Evolutionary conservation across 2,888 invertebrate genomes (phyloP).

Genomic region (Odontomyia ornata): DNA sequence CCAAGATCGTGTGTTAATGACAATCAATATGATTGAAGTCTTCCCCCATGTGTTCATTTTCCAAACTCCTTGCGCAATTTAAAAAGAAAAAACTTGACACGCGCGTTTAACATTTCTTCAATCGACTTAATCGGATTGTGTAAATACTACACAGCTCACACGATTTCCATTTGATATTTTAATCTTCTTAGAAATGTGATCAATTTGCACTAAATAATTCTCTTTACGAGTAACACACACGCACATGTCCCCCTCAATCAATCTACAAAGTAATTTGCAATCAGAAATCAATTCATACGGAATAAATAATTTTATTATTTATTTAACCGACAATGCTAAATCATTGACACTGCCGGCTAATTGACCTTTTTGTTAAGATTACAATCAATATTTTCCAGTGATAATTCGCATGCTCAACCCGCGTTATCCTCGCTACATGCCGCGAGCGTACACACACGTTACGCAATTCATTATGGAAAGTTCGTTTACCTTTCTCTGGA

Average conservation of each 20-base stretch:
- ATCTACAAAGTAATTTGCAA: slow-evolving; percentile 1
- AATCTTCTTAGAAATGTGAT: background rate
- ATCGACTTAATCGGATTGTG: background rate
- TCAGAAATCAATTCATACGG: slow-evolving; percentile 7
- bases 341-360: slow-evolving; percentile 12
- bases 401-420: background rate
- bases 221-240: background rate
- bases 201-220: background rate
- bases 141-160: background rate
- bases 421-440: background rate
- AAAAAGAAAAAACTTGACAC: background rate
- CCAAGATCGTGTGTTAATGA: no score
- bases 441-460: background rate
- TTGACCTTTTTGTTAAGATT: slow-evolving; percentile 18
- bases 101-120: background rate
- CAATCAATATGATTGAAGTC: no score
- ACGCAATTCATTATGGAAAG: slow-evolving; percentile 4
- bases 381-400: background rate
- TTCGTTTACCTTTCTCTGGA: slow-evolving; percentile 28
- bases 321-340: background rate
- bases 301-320: slow-evolving; percentile 15
- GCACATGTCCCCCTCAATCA: no score
- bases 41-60: no score
- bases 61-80: no score
- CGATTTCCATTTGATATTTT: background rate